These are phyloP conservation scores for Pollachius pollachius DNA, from an alignment of 2,113 vertebrate genomes.

Conservation along the genomic window DNA sequence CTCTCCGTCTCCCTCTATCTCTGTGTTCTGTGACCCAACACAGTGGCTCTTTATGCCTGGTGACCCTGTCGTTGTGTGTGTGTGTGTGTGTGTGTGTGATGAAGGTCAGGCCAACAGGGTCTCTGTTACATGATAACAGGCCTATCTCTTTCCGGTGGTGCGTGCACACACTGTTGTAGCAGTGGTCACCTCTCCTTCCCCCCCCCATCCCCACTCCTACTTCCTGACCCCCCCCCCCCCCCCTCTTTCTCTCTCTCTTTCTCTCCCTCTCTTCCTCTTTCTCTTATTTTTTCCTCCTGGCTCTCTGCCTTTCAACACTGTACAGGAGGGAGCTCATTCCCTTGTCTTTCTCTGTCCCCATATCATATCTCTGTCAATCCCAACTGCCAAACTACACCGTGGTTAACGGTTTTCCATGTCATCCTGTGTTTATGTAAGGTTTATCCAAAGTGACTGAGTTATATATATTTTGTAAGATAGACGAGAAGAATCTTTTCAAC, in stretches of 20 bases:
- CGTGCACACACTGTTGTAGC: too few species aligned
- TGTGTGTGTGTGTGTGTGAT: slow-evolving; percentile 34
- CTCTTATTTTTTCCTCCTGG: neutral
- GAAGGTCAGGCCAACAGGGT: slow-evolving; percentile 64
- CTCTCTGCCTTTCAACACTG: slow-evolving; percentile 1
- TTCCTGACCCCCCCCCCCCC: slow-evolving; percentile 36
- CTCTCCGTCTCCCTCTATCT: slow-evolving; percentile 4
- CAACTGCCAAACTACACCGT: neutral
- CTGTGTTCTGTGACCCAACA: slow-evolving; percentile 70
- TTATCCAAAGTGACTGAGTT: too few species aligned
- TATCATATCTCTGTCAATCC: neutral
- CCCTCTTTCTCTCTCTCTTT: slow-evolving; percentile 5
- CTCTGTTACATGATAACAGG: slow-evolving; percentile 63
- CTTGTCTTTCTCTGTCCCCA: neutral
- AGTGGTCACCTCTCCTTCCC: slow-evolving; percentile 1
- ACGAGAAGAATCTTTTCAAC: too few species aligned
- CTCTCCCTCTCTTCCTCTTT: neutral
- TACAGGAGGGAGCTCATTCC: slow-evolving; percentile 1
- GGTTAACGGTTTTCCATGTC: too few species aligned
- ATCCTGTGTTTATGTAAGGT: too few species aligned
- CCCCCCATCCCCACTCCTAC: slow-evolving; percentile 4
- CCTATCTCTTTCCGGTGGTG: slow-evolving; percentile 49
- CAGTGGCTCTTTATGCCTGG: slow-evolving; percentile 67
- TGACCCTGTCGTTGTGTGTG: slow-evolving; percentile 51
- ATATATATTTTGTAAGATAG: too few species aligned